These are phyloP conservation scores for Quadroppia sp. DNA, from an alignment of 2,888 invertebrate species.

Conservation along the genomic window DNA sequence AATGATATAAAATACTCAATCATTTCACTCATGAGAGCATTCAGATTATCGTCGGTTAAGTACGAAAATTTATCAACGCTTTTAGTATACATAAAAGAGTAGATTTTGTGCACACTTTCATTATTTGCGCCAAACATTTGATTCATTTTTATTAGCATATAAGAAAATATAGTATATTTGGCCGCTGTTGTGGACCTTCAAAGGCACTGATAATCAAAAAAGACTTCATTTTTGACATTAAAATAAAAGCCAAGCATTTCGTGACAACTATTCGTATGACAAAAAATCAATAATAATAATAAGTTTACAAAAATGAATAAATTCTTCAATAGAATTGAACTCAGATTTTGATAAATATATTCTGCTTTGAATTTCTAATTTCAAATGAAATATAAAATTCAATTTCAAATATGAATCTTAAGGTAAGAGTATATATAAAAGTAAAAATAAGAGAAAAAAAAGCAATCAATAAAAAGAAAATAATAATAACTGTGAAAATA, in stretches of 20 bases:
- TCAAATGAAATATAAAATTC: neutral
- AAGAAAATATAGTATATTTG: neutral
- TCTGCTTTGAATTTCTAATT: conserved; percentile 9
- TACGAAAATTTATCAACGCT: conserved; percentile 20
- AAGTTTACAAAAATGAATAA: neutral
- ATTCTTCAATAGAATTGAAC: neutral
- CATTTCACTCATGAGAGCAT: neutral
- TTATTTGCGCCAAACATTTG: neutral
- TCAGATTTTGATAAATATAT: conserved; percentile 13
- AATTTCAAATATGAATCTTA: conserved; percentile 1
- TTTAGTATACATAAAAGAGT: neutral
- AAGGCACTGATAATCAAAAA: neutral
- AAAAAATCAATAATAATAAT: neutral
- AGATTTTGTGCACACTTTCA: conserved; percentile 1
- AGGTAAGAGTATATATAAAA: neutral
- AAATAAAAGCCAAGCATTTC: neutral
- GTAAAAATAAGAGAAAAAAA: conserved; percentile 17
- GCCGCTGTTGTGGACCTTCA: neutral
- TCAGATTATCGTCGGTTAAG: neutral
- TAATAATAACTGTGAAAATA: neutral
- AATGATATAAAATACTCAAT: neutral
- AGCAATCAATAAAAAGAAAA: neutral
- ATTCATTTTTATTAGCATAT: neutral
- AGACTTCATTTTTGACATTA: neutral
- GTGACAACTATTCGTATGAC: neutral